These are phyloP conservation scores for Smittia sp. DNA, from an alignment of 2,888 invertebrate genomes.

Conservation along the genomic window DNA sequence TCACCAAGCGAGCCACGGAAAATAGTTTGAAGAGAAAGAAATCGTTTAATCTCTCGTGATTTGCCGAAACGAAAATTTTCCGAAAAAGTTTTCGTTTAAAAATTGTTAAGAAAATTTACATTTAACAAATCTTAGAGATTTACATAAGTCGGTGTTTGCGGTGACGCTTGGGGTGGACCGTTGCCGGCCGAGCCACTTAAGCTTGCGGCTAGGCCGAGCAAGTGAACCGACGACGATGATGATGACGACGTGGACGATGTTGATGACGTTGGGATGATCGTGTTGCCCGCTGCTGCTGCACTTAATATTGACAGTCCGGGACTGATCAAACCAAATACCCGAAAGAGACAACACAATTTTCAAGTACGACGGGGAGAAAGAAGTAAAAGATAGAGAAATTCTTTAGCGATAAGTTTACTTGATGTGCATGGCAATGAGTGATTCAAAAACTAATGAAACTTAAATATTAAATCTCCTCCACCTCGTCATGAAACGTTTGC, in stretches of 20 bases:
- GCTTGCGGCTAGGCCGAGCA: constrained; percentile 55
- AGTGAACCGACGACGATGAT: constrained; percentile 45
- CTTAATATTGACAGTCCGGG: constrained; percentile 46
- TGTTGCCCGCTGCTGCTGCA: constrained; percentile 46
- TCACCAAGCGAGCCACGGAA: not conserved
- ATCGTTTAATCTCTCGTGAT: not conserved
- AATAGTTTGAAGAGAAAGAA: not conserved
- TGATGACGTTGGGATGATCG: constrained; percentile 45
- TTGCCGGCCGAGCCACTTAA: constrained; percentile 52
- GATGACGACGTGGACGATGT: constrained; percentile 47
- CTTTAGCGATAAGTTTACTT: too few species aligned
- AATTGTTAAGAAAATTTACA: constrained; percentile 28
- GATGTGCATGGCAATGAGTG: too few species aligned
- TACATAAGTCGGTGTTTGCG: constrained; percentile 89
- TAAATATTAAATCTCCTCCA: too few species aligned
- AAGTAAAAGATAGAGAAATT: too few species aligned
- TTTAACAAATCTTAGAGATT: constrained; percentile 65
- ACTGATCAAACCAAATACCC: too few species aligned
- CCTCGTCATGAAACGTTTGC: too few species aligned
- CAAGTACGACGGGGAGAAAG: too few species aligned
- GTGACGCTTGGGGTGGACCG: constrained; percentile 57
- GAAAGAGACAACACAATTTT: too few species aligned
- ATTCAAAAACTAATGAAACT: too few species aligned
- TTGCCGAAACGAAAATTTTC: not conserved
- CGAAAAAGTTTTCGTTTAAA: not conserved